These are phyloP conservation scores for Prostheceraeus crozeri DNA, from an alignment of 2,888 invertebrate species.

Conservation along the genomic window DNA sequence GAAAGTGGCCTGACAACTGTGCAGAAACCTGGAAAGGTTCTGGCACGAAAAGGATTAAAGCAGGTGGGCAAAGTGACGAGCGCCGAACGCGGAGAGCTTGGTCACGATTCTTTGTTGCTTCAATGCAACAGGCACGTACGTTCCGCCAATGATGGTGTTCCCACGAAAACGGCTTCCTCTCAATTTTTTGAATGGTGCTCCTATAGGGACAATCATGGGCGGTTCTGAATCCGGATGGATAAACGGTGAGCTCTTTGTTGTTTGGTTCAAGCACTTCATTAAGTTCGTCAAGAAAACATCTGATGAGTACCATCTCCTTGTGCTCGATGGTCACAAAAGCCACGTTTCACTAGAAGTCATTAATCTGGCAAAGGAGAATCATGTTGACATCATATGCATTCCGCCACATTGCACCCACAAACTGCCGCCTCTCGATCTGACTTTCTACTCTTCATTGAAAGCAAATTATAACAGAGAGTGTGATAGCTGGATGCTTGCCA, in stretches of 20 bases:
- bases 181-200: slow-evolving; percentile 54
- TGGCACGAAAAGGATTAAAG: slow-evolving; percentile 49
- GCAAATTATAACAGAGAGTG: too few relatives aligned
- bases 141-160: slow-evolving; percentile 59
- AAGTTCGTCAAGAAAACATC: background rate
- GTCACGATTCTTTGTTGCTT: slow-evolving; percentile 57
- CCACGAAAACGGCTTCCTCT: slow-evolving; percentile 55
- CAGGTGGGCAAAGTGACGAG: slow-evolving; percentile 53
- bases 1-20: slow-evolving; percentile 56
- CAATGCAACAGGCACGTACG: slow-evolving; percentile 53
- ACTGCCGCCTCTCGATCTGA: too few relatives aligned
- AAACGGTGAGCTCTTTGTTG: slow-evolving; percentile 32
- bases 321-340: slow-evolving; percentile 27
- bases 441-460: too few relatives aligned
- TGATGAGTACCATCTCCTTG: background rate
- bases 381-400: too few relatives aligned
- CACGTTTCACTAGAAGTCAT: slow-evolving; percentile 3
- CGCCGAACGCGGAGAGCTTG: slow-evolving; percentile 52
- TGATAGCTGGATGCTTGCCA: too few relatives aligned
- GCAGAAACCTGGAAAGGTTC: slow-evolving; percentile 50
- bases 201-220: slow-evolving; percentile 47
- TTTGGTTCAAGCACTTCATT: slow-evolving; percentile 34
- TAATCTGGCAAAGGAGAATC: slow-evolving; percentile 35
- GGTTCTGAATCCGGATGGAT: slow-evolving; percentile 37
- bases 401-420: too few relatives aligned